Percentiles rank a stretch among this genome's conserved stretches.
These are phyloP conservation scores for Scelioninae gen. 2 DNA, from an alignment of 2,888 invertebrate genomes.

Conservation along the genomic window DNA sequence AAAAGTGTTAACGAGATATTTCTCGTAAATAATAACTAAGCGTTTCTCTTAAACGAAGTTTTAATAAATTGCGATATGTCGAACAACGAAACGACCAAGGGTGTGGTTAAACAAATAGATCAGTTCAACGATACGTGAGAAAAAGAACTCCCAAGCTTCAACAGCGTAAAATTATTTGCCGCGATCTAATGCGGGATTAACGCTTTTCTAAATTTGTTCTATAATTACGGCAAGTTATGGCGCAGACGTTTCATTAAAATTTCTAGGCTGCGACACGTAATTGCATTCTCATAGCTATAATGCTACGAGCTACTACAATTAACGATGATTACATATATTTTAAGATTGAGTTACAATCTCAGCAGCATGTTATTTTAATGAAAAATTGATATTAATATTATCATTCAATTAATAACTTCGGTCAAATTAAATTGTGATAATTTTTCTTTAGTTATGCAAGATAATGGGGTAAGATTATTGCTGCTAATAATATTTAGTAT, in stretches of 20 bases:
- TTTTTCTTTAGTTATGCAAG: no score
- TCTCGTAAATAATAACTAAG: conserved; percentile 17
- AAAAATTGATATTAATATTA: conserved; percentile 25
- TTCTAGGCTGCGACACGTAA: conserved; percentile 16
- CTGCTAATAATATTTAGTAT: no score
- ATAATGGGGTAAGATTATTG: no score
- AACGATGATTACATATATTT: conserved; percentile 10
- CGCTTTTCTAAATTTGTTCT: conserved; percentile 25
- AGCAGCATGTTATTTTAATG: not conserved
- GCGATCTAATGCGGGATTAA: conserved; percentile 11
- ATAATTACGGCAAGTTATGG: conserved; percentile 19
- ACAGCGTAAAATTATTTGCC: conserved; percentile 11
- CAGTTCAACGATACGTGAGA: conserved; percentile 20
- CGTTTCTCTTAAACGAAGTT: conserved; percentile 27
- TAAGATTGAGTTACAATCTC: conserved; percentile 20
- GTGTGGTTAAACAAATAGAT: conserved; percentile 33
- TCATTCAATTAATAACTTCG: conserved; percentile 7
- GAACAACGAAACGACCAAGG: conserved; percentile 8
- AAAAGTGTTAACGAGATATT: conserved; percentile 5
- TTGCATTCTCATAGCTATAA: conserved; percentile 15
- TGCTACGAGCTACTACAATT: conserved; percentile 1
- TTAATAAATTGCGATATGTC: conserved; percentile 2
- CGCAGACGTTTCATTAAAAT: conserved; percentile 26
- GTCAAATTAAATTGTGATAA: no score
- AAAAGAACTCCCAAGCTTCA: conserved; percentile 9